Evolutionary conservation across 2,888 invertebrate species (phyloP), one percentile per base, ranked within the genome.

Genomic region (Thereva unica): DNA sequence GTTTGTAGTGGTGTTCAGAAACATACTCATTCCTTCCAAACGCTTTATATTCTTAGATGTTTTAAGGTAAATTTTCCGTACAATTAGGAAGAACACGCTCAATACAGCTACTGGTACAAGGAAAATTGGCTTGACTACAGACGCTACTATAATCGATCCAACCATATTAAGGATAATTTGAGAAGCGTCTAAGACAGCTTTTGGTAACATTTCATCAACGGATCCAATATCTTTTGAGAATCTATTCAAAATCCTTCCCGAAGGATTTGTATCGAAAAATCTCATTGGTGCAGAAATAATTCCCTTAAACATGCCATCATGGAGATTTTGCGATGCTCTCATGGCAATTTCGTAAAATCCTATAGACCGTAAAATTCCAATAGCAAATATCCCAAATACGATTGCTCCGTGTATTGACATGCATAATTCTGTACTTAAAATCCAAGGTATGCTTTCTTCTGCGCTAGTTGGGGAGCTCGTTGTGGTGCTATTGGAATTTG

Each of bases 171-270:
- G 71, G 4, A 77, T 75, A 23, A 82, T 77, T 77, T 87, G 87
- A 3, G 85, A 79, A 1, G 89, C 86, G 74, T 90, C 90, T 38
- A 91, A 76, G 23, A 89, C 78, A 0, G 87, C 85, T 73, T 88
- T 86, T 0, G 91, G 91, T 50, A 92, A 77, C 55, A 89, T 81
- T 75, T 93, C 92, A 75, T 93, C 93, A 66, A 93, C 84, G 0
- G 89, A 85, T 1, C 92, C 92, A 76, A 93, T 87, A 77, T 95
- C 95, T 77, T 93, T 94, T 4, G 93, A 89, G 75, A 95, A 94
- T 61, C 94, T 78, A 71, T 84, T 84, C 52, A 95, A 82, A 70
- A 95, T 91, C 63, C 90, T 84, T 42, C 91, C 90, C 72, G 89
- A 86, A 2, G 93, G 92, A 78, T 94, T 95, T 0, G 87, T 88